phyloP scores from a whole-genome alignment of 2,888 invertebrate species.

The Catocala nupta region DNA sequence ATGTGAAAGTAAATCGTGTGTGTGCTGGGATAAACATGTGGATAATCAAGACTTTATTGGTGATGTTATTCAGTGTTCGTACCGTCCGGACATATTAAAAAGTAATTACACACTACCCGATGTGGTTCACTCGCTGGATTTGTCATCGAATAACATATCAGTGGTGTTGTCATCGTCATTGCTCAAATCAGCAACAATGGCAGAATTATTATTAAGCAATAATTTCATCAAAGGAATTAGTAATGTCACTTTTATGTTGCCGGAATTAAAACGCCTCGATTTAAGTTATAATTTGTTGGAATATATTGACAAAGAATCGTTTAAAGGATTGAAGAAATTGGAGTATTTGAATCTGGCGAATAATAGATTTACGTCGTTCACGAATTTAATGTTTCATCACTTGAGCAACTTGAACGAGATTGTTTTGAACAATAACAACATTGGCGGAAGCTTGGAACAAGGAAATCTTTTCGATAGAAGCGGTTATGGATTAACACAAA shows the following conservation, averaged over 20 bases:
- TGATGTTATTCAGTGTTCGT: conserved; percentile 70
- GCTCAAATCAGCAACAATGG: conserved; percentile 64
- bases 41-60: conserved; percentile 62
- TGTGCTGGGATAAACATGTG: conserved; percentile 59
- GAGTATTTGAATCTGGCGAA: conserved; percentile 78
- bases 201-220: conserved; percentile 64
- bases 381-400: conserved; percentile 72
- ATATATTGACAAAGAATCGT: conserved; percentile 70
- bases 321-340: conserved; percentile 72
- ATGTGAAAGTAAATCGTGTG: conserved; percentile 66
- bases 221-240: conserved; percentile 69
- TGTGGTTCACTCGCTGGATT: conserved; percentile 65
- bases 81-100: conserved; percentile 52
- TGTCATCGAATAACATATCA: conserved; percentile 72
- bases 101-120: conserved; percentile 63
- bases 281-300: conserved; percentile 75
- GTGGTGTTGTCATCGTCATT: conserved; percentile 55
- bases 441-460: conserved; percentile 69
- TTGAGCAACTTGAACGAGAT: conserved; percentile 74
- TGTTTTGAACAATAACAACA: conserved; percentile 76
- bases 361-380: conserved; percentile 75
- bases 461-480: conserved; percentile 73
- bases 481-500: conserved; percentile 73
- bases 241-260: conserved; percentile 63
- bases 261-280: conserved; percentile 73